A percentile compares a stretch with the other conserved stretches of the same genome.
phyloP scores from a whole-genome alignment of 2,113 vertebrate species.

The Atherinomorus stipes region DNA sequence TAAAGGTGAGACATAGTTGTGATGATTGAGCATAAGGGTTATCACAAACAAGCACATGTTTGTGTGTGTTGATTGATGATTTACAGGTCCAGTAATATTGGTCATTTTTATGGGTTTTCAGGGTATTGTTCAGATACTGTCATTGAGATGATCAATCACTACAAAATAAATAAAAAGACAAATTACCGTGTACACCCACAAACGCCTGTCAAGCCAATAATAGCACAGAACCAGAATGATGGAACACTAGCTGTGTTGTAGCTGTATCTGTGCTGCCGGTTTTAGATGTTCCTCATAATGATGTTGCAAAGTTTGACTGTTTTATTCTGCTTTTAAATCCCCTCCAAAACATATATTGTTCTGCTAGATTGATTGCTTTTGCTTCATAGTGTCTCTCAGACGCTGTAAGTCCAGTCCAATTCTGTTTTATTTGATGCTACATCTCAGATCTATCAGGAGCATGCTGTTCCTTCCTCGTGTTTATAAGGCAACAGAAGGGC shows the following conservation, averaged over 20 bases:
- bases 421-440: slow-evolving; percentile 56
- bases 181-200: slow-evolving; percentile 20
- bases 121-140: slow-evolving; percentile 11
- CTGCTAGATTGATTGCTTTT: slow-evolving; percentile 51
- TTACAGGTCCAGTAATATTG: not conserved
- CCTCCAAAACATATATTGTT: slow-evolving; percentile 37
- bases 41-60: not conserved
- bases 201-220: slow-evolving; percentile 24
- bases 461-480: slow-evolving; percentile 7
- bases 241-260: slow-evolving; percentile 12
- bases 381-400: slow-evolving; percentile 24
- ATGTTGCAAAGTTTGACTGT: slow-evolving; percentile 26
- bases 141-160: slow-evolving; percentile 31
- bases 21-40: not conserved
- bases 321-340: slow-evolving; percentile 18
- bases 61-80: slow-evolving; percentile 35
- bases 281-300: slow-evolving; percentile 45
- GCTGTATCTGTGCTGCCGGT: slow-evolving; percentile 14
- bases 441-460: slow-evolving; percentile 43
- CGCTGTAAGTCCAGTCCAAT: slow-evolving; percentile 35
- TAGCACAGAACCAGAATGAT: not conserved
- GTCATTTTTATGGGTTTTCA: slow-evolving; percentile 43
- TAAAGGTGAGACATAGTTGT: not conserved
- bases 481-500: slow-evolving; percentile 23
- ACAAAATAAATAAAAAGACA: slow-evolving; percentile 44